Evolutionary conservation across 2,888 invertebrate genomes (phyloP).

Genomic region (Achlya flavicornis): DNA sequence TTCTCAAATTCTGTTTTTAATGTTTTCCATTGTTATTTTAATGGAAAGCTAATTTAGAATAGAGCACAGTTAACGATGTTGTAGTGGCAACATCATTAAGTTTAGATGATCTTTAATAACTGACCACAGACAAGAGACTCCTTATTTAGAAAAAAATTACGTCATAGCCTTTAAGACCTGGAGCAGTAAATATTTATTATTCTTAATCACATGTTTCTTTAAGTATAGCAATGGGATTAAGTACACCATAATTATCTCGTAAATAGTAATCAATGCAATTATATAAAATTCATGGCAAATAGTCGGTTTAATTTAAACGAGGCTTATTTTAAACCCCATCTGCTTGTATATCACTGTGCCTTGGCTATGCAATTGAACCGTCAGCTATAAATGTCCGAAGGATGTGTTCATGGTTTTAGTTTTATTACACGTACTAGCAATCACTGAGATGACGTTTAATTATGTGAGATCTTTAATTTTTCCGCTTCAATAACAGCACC

Average conservation of each 20-base stretch:
- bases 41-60: neutral
- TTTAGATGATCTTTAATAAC: neutral
- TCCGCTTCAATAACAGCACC: conserved; percentile 19
- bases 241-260: conserved; percentile 24
- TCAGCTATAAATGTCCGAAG: conserved; percentile 38
- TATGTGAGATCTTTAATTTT: conserved; percentile 28
- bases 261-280: conserved; percentile 29
- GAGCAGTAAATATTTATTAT: conserved; percentile 38
- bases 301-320: conserved; percentile 37
- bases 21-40: neutral
- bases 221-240: conserved; percentile 19
- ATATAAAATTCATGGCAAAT: conserved; percentile 28
- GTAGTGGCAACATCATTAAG: neutral
- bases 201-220: conserved; percentile 34
- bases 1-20: neutral
- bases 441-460: conserved; percentile 32
- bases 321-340: conserved; percentile 42
- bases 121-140: conserved; percentile 7
- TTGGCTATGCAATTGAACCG: conserved; percentile 47
- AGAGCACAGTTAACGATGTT: neutral
- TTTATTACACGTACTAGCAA: conserved; percentile 23
- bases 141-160: conserved; percentile 14
- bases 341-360: conserved; percentile 27
- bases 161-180: neutral
- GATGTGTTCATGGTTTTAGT: conserved; percentile 14